Conservation (phyloP, 2,113 vertebrate genomes). For the Pelusios castaneus region DNA sequence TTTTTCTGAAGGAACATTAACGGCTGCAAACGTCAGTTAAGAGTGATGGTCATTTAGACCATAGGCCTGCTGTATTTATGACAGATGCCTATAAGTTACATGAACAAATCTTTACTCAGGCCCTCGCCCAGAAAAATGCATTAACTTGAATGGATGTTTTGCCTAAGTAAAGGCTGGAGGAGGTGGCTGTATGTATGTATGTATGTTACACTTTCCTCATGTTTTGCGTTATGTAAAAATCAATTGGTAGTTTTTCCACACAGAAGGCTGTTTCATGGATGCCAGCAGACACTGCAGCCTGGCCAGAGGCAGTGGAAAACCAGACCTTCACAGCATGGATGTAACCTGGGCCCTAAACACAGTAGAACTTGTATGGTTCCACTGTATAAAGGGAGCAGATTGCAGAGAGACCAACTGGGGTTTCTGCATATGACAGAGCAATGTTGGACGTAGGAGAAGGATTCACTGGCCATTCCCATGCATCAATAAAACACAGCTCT, state of each 20-base stretch:
- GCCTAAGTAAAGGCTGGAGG: not conserved
- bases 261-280: not conserved
- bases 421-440: not conserved
- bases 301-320: not conserved
- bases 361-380: not conserved
- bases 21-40: not conserved
- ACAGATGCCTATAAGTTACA: not conserved
- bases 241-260: not conserved
- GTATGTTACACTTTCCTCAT: not conserved
- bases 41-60: rapidly evolving
- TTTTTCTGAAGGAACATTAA: not conserved
- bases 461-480: not conserved
- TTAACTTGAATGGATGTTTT: not conserved
- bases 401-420: not conserved
- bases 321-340: not conserved
- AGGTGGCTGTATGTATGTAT: rapidly evolving
- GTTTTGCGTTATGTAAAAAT: not conserved
- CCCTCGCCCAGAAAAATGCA: not conserved
- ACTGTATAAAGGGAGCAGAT: not conserved
- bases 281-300: not conserved
- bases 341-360: not conserved
- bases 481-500: not conserved
- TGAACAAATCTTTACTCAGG: not conserved
- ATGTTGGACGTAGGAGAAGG: not conserved
- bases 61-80: not conserved